These are phyloP conservation scores for Cryptoprocta ferox DNA, from an alignment of 2,797 vertebrate species.

Conservation along the genomic window DNA sequence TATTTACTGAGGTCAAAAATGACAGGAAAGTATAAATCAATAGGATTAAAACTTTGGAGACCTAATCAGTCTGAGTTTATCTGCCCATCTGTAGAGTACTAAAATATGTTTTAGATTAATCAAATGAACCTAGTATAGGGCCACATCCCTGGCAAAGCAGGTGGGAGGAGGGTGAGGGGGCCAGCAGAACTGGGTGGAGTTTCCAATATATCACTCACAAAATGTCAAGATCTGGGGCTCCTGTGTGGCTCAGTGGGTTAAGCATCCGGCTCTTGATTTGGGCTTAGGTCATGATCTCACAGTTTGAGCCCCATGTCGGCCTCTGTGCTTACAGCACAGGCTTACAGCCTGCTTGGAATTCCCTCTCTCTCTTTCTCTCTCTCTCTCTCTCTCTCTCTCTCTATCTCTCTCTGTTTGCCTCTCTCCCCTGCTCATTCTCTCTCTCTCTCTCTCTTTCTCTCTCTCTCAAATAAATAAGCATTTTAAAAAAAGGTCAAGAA, in stretches of 20 bases:
- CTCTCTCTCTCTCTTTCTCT: too few relatives aligned
- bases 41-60: background rate
- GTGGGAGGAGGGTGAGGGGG: accelerated
- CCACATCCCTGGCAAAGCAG: background rate
- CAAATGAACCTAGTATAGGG: background rate
- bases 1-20: background rate
- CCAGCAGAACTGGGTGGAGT: background rate
- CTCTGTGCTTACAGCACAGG: too few relatives aligned
- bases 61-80: background rate
- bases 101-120: background rate
- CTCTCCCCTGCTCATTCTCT: too few relatives aligned
- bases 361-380: too few relatives aligned
- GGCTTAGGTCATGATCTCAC: too few relatives aligned
- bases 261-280: too few relatives aligned
- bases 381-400: too few relatives aligned
- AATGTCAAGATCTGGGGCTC: background rate
- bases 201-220: background rate
- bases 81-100: background rate
- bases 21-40: background rate
- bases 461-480: too few relatives aligned
- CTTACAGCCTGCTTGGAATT: too few relatives aligned
- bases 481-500: background rate
- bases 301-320: too few relatives aligned
- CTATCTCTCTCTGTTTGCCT: too few relatives aligned
- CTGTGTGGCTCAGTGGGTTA: too few relatives aligned